These are phyloP conservation scores for Eriocheir sinensis DNA, from an alignment of 1,140 invertebrate species.

Conservation along the genomic window DNA sequence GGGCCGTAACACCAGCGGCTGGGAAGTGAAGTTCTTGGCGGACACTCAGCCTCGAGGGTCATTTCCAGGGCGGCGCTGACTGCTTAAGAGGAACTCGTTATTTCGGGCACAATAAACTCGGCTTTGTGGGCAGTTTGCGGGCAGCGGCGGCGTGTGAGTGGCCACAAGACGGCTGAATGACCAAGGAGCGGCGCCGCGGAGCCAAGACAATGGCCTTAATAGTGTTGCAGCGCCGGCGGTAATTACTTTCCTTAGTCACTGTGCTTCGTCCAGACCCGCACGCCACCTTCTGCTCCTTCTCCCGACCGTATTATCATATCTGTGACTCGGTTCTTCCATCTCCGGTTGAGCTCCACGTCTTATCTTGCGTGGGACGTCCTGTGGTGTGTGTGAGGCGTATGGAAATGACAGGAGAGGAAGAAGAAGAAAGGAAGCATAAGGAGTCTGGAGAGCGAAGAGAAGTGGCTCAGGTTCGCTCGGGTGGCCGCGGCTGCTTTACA, in stretches of 20 bases:
- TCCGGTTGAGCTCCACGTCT: neutral
- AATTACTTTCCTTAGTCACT: slow-evolving; percentile 54
- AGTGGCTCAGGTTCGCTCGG: slow-evolving; percentile 27
- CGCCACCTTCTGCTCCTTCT: neutral
- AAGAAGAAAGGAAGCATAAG: neutral
- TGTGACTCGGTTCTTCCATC: no score
- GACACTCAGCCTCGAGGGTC: neutral
- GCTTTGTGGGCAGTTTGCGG: slow-evolving; percentile 15
- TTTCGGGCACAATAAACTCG: neutral
- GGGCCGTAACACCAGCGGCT: neutral
- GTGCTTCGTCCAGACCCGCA: slow-evolving; percentile 26
- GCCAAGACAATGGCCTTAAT: slow-evolving; percentile 73
- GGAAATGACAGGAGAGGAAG: neutral
- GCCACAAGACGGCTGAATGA: slow-evolving; percentile 57
- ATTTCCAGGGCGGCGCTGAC: neutral
- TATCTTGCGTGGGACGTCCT: neutral
- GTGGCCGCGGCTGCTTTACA: slow-evolving; percentile 13
- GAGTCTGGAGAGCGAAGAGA: neutral
- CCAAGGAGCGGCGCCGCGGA: slow-evolving; percentile 40
- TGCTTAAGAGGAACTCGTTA: slow-evolving; percentile 4
- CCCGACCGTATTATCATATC: no score
- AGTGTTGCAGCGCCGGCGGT: slow-evolving; percentile 63
- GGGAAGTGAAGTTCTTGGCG: neutral
- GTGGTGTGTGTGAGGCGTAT: neutral
- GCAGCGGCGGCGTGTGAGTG: slow-evolving; percentile 38